phyloP scores from a whole-genome alignment of 1,140 invertebrate species.

The Holcopasites calliopsidis region DNA sequence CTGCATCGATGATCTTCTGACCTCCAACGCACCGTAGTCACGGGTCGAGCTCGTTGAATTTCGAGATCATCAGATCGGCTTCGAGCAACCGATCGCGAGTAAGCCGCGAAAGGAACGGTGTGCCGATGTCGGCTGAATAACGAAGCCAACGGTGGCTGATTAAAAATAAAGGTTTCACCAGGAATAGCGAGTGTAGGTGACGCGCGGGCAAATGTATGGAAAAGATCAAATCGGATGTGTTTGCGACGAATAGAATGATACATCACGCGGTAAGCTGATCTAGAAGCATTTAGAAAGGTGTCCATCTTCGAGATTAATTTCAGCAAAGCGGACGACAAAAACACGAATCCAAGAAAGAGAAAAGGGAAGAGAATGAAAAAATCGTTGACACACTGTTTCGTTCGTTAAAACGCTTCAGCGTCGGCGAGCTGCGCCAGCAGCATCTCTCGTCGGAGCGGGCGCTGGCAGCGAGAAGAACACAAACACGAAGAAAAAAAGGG shows the following conservation, averaged over 20 bases:
- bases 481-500: conserved; percentile 56
- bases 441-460: conserved; percentile 35
- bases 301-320: too few species aligned
- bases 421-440: conserved; percentile 50
- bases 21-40: conserved; percentile 29
- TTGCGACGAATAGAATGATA: conserved; percentile 13
- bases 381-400: conserved; percentile 43
- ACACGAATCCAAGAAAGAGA: not conserved
- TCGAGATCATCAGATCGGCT: conserved; percentile 25
- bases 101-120: not conserved
- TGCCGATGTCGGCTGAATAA: conserved; percentile 1
- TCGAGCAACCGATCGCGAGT: not conserved
- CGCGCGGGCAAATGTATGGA: not conserved
- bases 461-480: conserved; percentile 25
- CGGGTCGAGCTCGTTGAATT: conserved; percentile 38
- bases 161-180: conserved; percentile 6
- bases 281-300: too few species aligned
- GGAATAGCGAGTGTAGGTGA: not conserved
- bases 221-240: conserved; percentile 3
- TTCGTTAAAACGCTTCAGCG: conserved; percentile 25
- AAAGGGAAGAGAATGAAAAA: conserved; percentile 29
- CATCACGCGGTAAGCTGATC: not conserved
- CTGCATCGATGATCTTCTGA: conserved; percentile 63
- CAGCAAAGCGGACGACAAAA: not conserved
- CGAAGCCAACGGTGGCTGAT: not conserved